A percentile compares a stretch with the other conserved stretches of the same genome.
phyloP scores from a whole-genome alignment of 2,888 invertebrate genomes.

The Spisula solida region DNA sequence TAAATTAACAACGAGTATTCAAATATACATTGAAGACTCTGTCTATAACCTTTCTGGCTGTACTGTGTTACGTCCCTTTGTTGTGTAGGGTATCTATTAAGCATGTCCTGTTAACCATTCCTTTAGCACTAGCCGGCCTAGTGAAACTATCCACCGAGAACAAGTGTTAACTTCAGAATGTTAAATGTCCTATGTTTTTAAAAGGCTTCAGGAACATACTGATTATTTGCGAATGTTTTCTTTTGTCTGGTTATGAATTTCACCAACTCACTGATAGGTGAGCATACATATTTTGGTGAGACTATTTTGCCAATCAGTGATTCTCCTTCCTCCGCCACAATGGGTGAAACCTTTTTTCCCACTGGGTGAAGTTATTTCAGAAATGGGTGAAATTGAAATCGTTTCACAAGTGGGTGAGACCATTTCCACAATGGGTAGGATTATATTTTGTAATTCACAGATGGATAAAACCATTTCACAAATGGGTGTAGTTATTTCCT shows the following conservation, averaged over 20 bases:
- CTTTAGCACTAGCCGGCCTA: slow-evolving; percentile 11
- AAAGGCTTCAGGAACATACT: too few relatives aligned
- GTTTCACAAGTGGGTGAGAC: not conserved
- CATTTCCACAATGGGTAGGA: not conserved
- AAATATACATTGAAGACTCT: not conserved
- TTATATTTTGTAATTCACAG: too few relatives aligned
- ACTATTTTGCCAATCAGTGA: not conserved
- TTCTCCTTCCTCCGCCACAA: not conserved
- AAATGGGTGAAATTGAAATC: not conserved
- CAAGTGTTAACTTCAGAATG: not conserved
- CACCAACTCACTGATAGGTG: not conserved
- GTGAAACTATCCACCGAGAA: not conserved
- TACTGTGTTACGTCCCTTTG: not conserved
- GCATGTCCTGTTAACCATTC: not conserved
- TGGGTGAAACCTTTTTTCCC: not conserved
- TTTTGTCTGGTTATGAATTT: not conserved
- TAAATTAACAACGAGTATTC: too few relatives aligned
- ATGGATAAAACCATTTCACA: not conserved
- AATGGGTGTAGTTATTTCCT: not conserved
- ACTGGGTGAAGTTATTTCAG: not conserved
- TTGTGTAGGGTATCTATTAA: not conserved
- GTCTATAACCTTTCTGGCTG: not conserved
- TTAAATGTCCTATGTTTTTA: not conserved
- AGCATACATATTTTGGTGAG: not conserved
- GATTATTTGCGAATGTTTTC: too few relatives aligned